Base-by-base conservation (phyloP, 2,797 vertebrate genomes). In the Rhinophrynus dorsalis region DNA sequence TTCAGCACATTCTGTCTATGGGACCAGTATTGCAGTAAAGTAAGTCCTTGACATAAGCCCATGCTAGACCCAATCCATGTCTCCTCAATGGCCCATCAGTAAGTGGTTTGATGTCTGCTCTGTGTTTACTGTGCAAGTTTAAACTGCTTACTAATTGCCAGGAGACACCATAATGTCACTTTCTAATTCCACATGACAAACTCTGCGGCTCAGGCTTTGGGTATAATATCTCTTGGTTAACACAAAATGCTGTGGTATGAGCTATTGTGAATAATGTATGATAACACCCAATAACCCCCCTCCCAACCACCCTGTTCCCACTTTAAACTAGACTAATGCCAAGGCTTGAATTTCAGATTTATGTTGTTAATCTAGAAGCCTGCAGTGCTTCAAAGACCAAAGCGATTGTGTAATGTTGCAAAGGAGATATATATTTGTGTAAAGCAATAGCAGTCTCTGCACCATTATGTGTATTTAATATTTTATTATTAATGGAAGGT, bases 381-480 rank as follows among this genome's bases (percentile, higher is more conserved):
- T 56, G 50, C 67, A 55, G 35, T 62, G 58, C 58, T 62, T 59
- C 60, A 73, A 57, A 65, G 44, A 52, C 23, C 44, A 50, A 52
- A 35, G 40, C 45, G 54, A 52, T 50, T 59, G 51, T 47, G 33
- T 32, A 26, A 59, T 51, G 27, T 44, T 65, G 27, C 54, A 27
- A 21, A 21, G 54, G 56, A 65, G 15, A 56, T 60, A 44, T 44
- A 42, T 57, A 37, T 63, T 50, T 40, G 38, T 57, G 69, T 52
- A 35, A 65, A 52, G 44, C 33, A 51, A 26, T 52, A 32, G 37
- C 54, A 20, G 54, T 18, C 69, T 65, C 61, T 51, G 45, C 18
- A 52, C 69, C 40, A 73, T 64, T 58, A 52, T 58, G 35, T 33
- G 69, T 54, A 40, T 50, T 73, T 73, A 73, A 73, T 73, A 73